Evolutionary conservation across 2,888 invertebrate species (phyloP).

Genomic region (Cheilosia vernalis): DNA sequence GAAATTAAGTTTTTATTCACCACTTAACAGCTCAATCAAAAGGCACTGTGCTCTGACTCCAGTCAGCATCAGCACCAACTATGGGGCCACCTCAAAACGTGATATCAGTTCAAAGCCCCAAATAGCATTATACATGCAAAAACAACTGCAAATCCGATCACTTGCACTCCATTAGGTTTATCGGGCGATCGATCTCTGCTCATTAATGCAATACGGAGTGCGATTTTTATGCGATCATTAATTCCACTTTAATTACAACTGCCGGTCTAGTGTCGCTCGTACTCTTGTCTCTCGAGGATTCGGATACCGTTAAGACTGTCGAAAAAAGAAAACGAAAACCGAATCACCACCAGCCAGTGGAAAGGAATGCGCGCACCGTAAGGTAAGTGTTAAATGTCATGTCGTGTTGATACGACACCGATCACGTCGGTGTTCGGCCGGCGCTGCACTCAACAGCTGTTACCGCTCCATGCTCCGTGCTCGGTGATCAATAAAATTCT

Average conservation of each 20-base stretch:
- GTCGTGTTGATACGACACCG: constrained; percentile 64
- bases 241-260: constrained; percentile 59
- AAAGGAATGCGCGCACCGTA: constrained; percentile 10
- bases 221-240: constrained; percentile 69
- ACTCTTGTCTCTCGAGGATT: background rate
- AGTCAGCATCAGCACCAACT: constrained; percentile 1
- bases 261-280: background rate
- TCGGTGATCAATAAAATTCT: constrained; percentile 64
- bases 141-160: constrained; percentile 25
- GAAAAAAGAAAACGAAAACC: constrained; percentile 2
- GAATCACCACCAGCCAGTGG: constrained; percentile 1
- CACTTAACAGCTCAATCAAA: constrained; percentile 56
- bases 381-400: constrained; percentile 69
- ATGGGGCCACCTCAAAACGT: constrained; percentile 29
- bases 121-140: constrained; percentile 7
- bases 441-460: constrained; percentile 22
- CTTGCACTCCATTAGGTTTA: constrained; percentile 64
- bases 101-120: constrained; percentile 10
- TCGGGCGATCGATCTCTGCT: constrained; percentile 65
- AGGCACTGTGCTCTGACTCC: background rate
- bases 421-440: constrained; percentile 19
- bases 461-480: constrained; percentile 11
- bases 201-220: constrained; percentile 64
- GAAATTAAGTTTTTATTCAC: constrained; percentile 26
- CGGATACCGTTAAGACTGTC: constrained; percentile 31